phyloP scores from a whole-genome alignment of 2,797 vertebrate species.

The Synaphobranchus kaupii region DNA sequence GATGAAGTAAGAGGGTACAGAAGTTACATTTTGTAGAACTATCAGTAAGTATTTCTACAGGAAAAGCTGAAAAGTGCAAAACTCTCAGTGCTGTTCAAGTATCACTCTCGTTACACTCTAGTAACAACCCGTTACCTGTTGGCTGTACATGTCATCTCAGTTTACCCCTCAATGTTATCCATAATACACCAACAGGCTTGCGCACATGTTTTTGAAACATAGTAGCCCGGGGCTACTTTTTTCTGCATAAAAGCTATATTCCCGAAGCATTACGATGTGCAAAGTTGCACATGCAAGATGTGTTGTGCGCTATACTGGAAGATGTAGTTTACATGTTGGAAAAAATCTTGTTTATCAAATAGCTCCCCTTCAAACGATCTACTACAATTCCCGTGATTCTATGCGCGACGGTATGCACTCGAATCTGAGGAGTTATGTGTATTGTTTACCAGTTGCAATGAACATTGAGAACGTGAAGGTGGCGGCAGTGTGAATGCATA shows the following conservation, averaged over 20 bases:
- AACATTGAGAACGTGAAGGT: slow-evolving; percentile 31
- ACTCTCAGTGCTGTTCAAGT: not conserved
- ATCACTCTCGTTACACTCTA: not conserved
- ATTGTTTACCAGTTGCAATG: slow-evolving; percentile 38
- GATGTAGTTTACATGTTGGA: slow-evolving; percentile 18
- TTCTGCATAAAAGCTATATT: no score
- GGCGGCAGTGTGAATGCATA: slow-evolving; percentile 30
- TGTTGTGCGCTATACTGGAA: slow-evolving; percentile 11
- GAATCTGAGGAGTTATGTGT: slow-evolving; percentile 16
- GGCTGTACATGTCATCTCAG: not conserved
- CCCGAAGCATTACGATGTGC: not conserved
- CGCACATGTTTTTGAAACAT: no score
- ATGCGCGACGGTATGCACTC: slow-evolving; percentile 23
- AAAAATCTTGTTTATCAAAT: not conserved
- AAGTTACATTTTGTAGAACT: not conserved
- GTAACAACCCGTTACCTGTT: not conserved
- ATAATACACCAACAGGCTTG: not conserved
- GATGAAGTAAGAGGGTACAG: not conserved
- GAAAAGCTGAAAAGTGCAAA: not conserved
- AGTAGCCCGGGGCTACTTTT: no score
- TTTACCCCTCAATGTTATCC: not conserved
- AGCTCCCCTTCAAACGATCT: not conserved
- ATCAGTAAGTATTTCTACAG: not conserved
- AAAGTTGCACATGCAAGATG: not conserved
- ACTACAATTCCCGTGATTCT: slow-evolving; percentile 32